A percentile compares a stretch with the other conserved stretches of the same genome.
Evolutionary conservation across 2,797 vertebrate species (phyloP).

Genomic region (Melanotaenia trifasciata): DNA sequence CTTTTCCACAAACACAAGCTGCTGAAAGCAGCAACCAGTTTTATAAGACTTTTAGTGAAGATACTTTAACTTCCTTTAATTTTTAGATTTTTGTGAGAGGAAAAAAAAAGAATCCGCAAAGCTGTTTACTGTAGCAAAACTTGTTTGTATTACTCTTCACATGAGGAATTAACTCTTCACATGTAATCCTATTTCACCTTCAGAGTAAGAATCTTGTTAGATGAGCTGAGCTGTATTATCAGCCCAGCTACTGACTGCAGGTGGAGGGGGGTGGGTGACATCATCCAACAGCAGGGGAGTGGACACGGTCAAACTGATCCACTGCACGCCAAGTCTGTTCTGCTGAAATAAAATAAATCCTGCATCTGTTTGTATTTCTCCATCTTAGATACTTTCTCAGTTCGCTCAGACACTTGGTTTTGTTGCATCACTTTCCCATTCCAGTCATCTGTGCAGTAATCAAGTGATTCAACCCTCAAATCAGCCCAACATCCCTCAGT

Average conservation of each 20-base stretch:
- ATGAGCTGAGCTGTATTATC: conserved; percentile 68
- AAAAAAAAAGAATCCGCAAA: background rate
- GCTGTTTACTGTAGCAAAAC: conserved; percentile 24
- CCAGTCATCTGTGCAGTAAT: conserved; percentile 46
- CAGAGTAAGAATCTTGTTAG: conserved; percentile 61
- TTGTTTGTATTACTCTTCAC: conserved; percentile 23
- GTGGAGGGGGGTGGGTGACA: conserved; percentile 61
- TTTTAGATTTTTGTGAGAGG: background rate
- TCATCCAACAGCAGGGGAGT: conserved; percentile 62
- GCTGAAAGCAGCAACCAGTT: background rate
- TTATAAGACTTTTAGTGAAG: too few relatives aligned
- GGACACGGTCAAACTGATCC: conserved; percentile 66
- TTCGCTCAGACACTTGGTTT: conserved; percentile 29
- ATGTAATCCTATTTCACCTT: conserved; percentile 53
- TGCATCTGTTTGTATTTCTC: conserved; percentile 62
- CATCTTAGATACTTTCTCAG: conserved; percentile 13
- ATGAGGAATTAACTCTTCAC: conserved; percentile 58
- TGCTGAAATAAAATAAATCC: conserved; percentile 60
- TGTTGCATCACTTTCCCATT: conserved; percentile 44
- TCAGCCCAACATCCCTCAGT: conserved; percentile 40
- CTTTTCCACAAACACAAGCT: background rate
- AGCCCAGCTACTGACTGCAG: conserved; percentile 59
- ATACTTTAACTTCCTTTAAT: background rate
- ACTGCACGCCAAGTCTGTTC: conserved; percentile 62
- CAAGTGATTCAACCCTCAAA: conserved; percentile 67